These are phyloP conservation scores for Meloidogyne floridensis DNA, from an alignment of 1,140 invertebrate species.

Conservation along the genomic window DNA sequence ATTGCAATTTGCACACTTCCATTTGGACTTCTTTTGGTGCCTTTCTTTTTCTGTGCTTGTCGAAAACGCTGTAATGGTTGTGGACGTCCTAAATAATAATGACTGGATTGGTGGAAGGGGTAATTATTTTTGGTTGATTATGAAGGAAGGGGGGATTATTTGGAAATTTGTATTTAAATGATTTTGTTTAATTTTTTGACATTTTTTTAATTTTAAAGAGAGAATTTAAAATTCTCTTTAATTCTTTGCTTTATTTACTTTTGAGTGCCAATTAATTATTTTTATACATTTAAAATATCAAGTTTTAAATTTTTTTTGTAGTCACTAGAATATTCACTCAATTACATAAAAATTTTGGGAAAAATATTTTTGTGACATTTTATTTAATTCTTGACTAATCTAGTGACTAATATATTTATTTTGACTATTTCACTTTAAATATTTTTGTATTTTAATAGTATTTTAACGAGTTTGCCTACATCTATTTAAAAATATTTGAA, in stretches of 20 bases:
- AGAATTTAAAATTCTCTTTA: background rate
- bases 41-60: constrained; percentile 56
- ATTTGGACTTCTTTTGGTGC: constrained; percentile 58
- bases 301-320: background rate
- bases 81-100: constrained; percentile 32
- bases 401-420: background rate
- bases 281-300: background rate
- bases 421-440: background rate
- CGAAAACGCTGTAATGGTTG: constrained; percentile 44
- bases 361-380: background rate
- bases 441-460: background rate
- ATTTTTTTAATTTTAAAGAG: background rate
- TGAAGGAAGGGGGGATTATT: no score
- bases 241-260: background rate
- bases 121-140: background rate
- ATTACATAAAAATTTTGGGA: background rate
- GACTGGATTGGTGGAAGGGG: no score
- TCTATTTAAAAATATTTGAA: background rate
- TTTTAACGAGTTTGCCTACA: background rate
- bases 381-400: background rate
- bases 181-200: background rate
- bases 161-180: no score
- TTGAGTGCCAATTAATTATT: background rate
- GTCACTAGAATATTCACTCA: background rate
- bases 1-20: constrained; percentile 63